phyloP scores from a whole-genome alignment of 2,113 vertebrate genomes.

The Emydocephalus ijimae region DNA sequence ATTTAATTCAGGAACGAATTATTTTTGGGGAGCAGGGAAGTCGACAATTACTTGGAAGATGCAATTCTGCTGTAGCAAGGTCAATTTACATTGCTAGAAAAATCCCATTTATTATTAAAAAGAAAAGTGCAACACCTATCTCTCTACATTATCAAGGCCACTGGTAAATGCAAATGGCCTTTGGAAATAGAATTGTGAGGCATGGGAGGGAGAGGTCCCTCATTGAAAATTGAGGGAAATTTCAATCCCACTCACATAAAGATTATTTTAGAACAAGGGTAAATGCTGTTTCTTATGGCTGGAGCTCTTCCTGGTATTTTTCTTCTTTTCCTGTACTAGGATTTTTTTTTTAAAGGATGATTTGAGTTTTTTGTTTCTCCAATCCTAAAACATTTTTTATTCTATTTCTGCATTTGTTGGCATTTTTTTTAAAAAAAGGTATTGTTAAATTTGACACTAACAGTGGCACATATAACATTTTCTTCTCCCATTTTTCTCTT shows the following conservation, averaged over 20 bases:
- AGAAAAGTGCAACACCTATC: constrained; percentile 1
- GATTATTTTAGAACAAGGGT: background rate
- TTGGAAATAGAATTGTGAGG: background rate
- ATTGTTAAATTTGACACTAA: background rate
- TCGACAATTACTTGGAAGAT: constrained; percentile 10
- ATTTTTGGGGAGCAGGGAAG: background rate
- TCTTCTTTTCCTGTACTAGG: background rate
- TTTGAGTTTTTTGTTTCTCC: background rate
- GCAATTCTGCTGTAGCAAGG: background rate
- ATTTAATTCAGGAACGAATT: constrained; percentile 22
- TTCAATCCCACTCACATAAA: background rate
- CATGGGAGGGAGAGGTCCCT: background rate
- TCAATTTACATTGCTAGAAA: constrained; percentile 19
- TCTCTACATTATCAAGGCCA: background rate
- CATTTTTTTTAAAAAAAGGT: background rate
- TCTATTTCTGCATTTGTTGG: background rate
- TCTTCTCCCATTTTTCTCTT: background rate
- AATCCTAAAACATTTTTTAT: background rate
- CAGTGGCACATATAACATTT: background rate
- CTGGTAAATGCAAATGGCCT: background rate
- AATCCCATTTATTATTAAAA: constrained; percentile 3
- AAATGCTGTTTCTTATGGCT: background rate
- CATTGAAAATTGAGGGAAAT: background rate
- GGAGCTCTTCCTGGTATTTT: background rate
- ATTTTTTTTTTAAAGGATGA: background rate